Base-by-base conservation (phyloP, 2,797 vertebrate genomes). In the Florisuga fusca region DNA sequence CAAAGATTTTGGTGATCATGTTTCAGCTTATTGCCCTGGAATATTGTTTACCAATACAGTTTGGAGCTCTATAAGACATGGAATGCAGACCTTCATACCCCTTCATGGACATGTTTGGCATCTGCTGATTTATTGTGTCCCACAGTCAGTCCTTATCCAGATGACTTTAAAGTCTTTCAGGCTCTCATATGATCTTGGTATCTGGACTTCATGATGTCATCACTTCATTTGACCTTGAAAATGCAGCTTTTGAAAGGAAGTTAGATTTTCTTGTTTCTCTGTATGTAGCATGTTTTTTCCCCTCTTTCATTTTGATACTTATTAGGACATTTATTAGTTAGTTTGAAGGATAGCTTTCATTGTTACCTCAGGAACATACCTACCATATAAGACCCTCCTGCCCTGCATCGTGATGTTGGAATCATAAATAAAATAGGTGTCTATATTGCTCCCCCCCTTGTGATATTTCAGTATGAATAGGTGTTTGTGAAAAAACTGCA, bases 401-500 rank as follows among this genome's bases (percentile, higher is more conserved):
- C 38, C 38, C 38, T 41, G 38, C 38, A 41, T 41, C 14, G 38
- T 41, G 38, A 15, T 41, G 38, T 41, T 41, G 38, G 38, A 41
- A 41, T 13, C 38, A 41, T 41, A 38, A 38, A 14, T 38, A 41
- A 3, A 41, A 14, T 41, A 41, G 38, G 38, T 13, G 13, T 12
- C 38, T 41, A 15, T 41, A 41, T 13, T 41, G 38, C 38, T 15
- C 38, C 38, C 38, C 38, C 38, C 38, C 38, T 41, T 41, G 38
- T 41, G 38, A 41, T 68, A 74, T 81, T 94, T 88, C 90, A 80
- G 31, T 79, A 66, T 84, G 75, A 95, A 57, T 91, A 84, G 82
- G 26, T 62, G 16, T 8, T 66, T 53, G 33, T 58, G 21, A 91
- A 85, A 88, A 88, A 85, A 46, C 14, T 41, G 31, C 9, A 74